Percentiles rank a stretch among this genome's conserved stretches.
These are phyloP conservation scores for Leptothorax acervorum DNA, from an alignment of 2,888 invertebrate genomes.

Conservation along the genomic window DNA sequence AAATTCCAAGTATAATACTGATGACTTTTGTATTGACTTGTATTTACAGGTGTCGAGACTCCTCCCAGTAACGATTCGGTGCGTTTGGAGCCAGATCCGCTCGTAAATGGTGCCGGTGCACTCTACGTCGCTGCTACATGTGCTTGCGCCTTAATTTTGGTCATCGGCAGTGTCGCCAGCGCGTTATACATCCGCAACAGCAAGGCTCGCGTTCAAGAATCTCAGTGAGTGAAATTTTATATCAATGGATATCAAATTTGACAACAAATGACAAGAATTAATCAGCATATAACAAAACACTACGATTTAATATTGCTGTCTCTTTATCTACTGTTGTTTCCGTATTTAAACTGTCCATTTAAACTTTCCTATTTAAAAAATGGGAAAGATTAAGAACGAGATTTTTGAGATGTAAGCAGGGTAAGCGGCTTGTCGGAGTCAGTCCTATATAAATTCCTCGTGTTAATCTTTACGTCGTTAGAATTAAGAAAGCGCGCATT, in stretches of 20 bases:
- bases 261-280: background rate
- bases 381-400: background rate
- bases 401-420: background rate
- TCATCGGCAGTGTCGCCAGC: conserved; percentile 90
- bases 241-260: background rate
- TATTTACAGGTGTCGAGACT: conserved; percentile 84
- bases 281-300: background rate
- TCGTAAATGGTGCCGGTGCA: conserved; percentile 89
- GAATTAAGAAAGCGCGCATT: conserved; percentile 13
- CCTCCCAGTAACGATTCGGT: conserved; percentile 91
- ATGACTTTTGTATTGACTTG: background rate
- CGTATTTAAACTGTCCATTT: background rate
- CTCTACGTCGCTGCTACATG: conserved; percentile 94
- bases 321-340: background rate
- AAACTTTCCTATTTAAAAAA: background rate
- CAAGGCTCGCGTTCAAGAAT: conserved; percentile 90
- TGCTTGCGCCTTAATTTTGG: conserved; percentile 90
- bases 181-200: conserved; percentile 89
- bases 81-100: conserved; percentile 90
- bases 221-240: conserved; percentile 87
- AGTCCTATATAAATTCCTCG: background rate
- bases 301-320: no score
- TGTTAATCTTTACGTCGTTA: background rate
- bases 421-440: background rate
- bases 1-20: background rate